Evolutionary conservation across 2,113 vertebrate genomes (phyloP), one percentile per base, ranked within the genome.

Genomic region (Chloroceryle aenea): DNA sequence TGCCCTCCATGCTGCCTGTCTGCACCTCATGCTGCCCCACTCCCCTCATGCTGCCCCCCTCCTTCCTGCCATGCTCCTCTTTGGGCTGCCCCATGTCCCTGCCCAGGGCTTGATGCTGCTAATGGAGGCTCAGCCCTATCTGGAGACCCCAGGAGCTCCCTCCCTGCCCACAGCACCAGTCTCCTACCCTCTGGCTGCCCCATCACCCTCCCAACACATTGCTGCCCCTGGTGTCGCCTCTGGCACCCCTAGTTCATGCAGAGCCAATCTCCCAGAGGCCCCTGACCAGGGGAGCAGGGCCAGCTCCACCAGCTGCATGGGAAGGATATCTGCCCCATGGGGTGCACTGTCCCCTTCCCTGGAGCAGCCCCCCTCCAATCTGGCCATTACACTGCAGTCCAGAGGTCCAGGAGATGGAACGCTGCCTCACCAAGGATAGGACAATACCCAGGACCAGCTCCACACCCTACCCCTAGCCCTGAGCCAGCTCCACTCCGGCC

Each of bases 221-320:
- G 22, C 53, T 25, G 48, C 55, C 29, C 64, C 30, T 7, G 4
- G 43, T 50, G 69, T 7, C 55, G 7, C 27, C 53, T 26, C 21
- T 0, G 3, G 32, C 48, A 59, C 0, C 3, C 13, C 4, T 6
- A 2, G 67, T n/a, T 17, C 9, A 0, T 0, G 4, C 29, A 12
- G 16, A 32, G 14, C 36, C 52, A 8, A 32, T 40, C 17, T 64
- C 3, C 32, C 42, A 9, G 61, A 22, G 29, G 3, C 4, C 32
- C n/a, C 50, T 36, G 58, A 19, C 59, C 5, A 9, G 32, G 47
- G 42, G 7, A 38, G 43, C 67, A 64, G 56, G 45, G 23, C 25
- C 11, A 4, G 68, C 53, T 47, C 55, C 64, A 47, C 56, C 40
- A 38, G 30, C 5, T 5, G 26, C 52, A 6, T 58, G 2, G 72